These are phyloP conservation scores for Pristionchus japonicus DNA, from an alignment of 2,888 invertebrate genomes.

Conservation along the genomic window DNA sequence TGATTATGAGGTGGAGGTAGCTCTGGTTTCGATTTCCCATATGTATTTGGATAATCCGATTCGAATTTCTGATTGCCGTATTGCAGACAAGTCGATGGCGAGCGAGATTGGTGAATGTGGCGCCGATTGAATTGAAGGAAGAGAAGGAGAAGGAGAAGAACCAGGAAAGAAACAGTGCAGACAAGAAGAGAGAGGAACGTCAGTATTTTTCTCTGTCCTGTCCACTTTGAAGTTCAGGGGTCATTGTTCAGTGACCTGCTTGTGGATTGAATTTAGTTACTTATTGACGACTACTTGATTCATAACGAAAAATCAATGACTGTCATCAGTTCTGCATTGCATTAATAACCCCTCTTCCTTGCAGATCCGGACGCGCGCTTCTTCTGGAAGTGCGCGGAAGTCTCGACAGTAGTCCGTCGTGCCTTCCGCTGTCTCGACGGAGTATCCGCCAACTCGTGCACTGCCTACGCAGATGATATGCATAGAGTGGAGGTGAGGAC, in stretches of 20 bases:
- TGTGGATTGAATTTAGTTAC: not conserved
- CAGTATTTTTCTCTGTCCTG: not conserved
- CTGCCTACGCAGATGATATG: not conserved
- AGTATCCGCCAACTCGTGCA: not conserved
- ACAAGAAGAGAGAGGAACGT: not conserved
- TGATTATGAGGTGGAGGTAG: no score
- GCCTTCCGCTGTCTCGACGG: conserved; percentile 7
- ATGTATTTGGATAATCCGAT: no score
- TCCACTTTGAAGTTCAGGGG: not conserved
- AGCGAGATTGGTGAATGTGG: not conserved
- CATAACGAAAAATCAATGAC: not conserved
- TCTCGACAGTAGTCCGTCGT: not conserved
- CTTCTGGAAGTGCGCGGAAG: not conserved
- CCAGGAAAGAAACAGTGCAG: no score
- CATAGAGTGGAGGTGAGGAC: not conserved
- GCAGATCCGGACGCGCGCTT: not conserved
- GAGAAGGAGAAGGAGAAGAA: not conserved
- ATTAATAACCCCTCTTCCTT: not conserved
- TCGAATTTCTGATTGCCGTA: no score
- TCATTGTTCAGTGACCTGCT: not conserved
- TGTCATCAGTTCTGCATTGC: no score
- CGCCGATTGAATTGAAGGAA: not conserved
- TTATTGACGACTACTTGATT: no score
- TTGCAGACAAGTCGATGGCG: not conserved
- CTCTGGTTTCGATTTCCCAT: no score